These are phyloP conservation scores for Trachelus troglodyta DNA, from an alignment of 2,888 invertebrate species.

Conservation along the genomic window DNA sequence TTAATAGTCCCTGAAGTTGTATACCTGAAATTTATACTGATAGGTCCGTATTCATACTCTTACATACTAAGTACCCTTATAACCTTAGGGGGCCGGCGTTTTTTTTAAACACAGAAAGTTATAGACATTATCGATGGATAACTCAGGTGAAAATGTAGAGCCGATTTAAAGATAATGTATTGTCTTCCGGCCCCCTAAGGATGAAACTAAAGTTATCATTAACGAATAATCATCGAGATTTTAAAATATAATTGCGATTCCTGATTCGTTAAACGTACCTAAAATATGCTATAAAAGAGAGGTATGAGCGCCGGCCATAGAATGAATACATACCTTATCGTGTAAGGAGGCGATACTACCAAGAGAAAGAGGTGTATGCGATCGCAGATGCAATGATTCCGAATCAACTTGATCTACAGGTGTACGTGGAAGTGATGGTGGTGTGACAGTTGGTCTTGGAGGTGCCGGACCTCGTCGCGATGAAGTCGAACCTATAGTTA, in stretches of 20 bases:
- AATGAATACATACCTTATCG: conserved; percentile 70
- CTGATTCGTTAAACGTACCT: too few relatives aligned
- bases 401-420: conserved; percentile 68
- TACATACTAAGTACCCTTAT: background rate
- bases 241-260: background rate
- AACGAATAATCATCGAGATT: background rate
- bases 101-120: too few relatives aligned
- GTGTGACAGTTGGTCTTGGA: conserved; percentile 71
- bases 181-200: background rate
- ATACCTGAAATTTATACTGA: background rate
- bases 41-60: background rate
- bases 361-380: conserved; percentile 77
- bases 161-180: background rate
- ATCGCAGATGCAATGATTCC: conserved; percentile 66
- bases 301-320: background rate
- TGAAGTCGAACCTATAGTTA: conserved; percentile 66
- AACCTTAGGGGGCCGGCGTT: background rate
- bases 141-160: too few relatives aligned
- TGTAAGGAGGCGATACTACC: conserved; percentile 84
- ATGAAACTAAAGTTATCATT: background rate
- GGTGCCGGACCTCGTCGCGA: conserved; percentile 70
- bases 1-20: background rate
- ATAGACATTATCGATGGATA: conserved; percentile 1
- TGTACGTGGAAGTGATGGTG: conserved; percentile 72
- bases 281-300: background rate